Evolutionary conservation across 1,140 invertebrate genomes (phyloP).

Genomic region (Apis florea): DNA sequence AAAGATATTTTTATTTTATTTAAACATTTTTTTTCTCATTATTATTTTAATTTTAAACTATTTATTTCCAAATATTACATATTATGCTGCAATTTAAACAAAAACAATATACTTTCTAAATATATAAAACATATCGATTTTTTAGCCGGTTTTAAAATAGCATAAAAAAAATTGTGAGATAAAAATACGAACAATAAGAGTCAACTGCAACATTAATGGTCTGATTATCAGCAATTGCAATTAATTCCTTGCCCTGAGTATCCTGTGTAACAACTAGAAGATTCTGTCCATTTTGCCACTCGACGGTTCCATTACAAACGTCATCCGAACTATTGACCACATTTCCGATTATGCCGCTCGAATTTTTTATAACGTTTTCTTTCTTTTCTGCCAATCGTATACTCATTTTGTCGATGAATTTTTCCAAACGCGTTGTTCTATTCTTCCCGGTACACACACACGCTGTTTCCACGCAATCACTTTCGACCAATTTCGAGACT

Average conservation of each 20-base stretch:
- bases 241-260: conserved; percentile 67
- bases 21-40: not conserved
- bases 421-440: not conserved
- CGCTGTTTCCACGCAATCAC: not conserved
- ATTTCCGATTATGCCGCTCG: conserved; percentile 50
- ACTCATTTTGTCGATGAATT: conserved; percentile 51
- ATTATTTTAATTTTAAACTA: not conserved
- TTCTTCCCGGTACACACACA: not conserved
- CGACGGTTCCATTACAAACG: conserved; percentile 49
- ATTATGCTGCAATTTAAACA: not conserved
- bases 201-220: conserved; percentile 66
- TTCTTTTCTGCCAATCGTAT: conserved; percentile 52
- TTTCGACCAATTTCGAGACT: conserved; percentile 8
- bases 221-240: conserved; percentile 64
- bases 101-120: not conserved
- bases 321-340: conserved; percentile 56
- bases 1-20: not conserved
- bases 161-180: not conserved
- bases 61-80: not conserved
- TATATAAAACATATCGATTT: conserved; percentile 35
- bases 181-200: conserved; percentile 73
- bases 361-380: conserved; percentile 46
- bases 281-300: conserved; percentile 70
- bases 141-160: not conserved
- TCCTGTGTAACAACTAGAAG: conserved; percentile 71